A percentile compares a stretch with the other conserved stretches of the same genome.
These are phyloP conservation scores for Drosophila nr. medialis DNA, from an alignment of 2,888 invertebrate genomes.

Conservation along the genomic window DNA sequence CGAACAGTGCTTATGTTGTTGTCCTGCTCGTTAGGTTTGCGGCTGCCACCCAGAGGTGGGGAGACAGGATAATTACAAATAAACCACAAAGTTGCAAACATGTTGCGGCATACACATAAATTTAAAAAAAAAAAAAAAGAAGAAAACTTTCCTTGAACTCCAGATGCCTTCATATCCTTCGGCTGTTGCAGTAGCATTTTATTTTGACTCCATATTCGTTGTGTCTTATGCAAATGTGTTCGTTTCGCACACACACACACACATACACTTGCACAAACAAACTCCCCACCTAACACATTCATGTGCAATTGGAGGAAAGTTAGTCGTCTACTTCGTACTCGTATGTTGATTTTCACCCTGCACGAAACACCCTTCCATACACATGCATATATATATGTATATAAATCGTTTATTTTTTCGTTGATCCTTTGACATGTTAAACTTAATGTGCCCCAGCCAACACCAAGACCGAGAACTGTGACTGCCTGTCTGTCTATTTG, in stretches of 20 bases:
- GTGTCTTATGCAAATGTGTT: constrained; percentile 77
- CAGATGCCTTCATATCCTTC: constrained; percentile 36
- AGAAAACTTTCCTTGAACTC: constrained; percentile 48
- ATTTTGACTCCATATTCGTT: constrained; percentile 45
- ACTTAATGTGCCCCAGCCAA: constrained; percentile 72
- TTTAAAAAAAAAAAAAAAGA: constrained; percentile 32
- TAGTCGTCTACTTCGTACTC: constrained; percentile 56
- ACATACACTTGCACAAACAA: constrained; percentile 11
- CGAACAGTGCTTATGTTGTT: constrained; percentile 45
- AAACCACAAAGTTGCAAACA: constrained; percentile 80
- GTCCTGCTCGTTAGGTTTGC: constrained; percentile 54
- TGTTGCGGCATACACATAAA: constrained; percentile 66
- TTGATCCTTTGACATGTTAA: constrained; percentile 81
- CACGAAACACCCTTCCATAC: constrained; percentile 24
- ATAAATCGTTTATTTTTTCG: constrained; percentile 36
- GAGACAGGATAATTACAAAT: constrained; percentile 76
- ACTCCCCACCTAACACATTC: constrained; percentile 17
- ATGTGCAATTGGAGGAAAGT: constrained; percentile 61
- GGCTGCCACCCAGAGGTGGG: constrained; percentile 1
- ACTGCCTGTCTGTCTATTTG: constrained; percentile 40
- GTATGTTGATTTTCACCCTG: constrained; percentile 63
- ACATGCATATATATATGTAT: neutral
- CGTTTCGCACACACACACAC: constrained; percentile 32
- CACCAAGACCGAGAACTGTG: constrained; percentile 19
- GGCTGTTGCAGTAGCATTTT: constrained; percentile 56